Conservation (phyloP, 2,797 vertebrate species). For the Phylloscopus collybita region DNA sequence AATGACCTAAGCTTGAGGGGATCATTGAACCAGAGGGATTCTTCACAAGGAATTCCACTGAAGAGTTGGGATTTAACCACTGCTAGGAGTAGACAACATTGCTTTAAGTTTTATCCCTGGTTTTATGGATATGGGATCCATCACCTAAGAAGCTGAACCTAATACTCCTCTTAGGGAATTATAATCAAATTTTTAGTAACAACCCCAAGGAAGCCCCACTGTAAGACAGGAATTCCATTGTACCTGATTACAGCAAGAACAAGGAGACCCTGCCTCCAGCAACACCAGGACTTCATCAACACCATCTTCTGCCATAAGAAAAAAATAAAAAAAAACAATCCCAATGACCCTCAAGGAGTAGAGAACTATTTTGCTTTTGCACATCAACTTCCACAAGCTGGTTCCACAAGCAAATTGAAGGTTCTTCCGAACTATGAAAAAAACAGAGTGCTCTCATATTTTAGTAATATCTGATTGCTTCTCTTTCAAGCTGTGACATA, state of each 20-base stretch:
- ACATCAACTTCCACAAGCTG: not conserved
- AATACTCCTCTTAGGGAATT: not conserved
- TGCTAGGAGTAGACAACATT: not conserved
- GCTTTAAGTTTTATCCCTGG: not conserved
- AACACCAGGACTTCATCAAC: not conserved
- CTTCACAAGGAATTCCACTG: not conserved
- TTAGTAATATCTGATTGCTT: not conserved
- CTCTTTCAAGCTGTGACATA: slow-evolving; percentile 40
- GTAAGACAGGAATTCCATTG: not conserved
- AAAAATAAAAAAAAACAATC: not conserved
- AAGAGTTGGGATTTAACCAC: not conserved
- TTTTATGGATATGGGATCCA: not conserved
- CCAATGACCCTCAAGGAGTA: accelerated
- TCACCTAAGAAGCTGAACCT: not conserved
- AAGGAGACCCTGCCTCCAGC: not conserved
- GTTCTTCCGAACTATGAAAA: not conserved
- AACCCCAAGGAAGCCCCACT: not conserved
- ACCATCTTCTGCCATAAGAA: not conserved
- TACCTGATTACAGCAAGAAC: not conserved
- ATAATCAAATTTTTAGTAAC: not conserved
- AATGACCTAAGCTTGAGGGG: too few species aligned
- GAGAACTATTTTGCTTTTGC: not conserved
- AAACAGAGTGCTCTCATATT: not conserved
- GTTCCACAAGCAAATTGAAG: not conserved
- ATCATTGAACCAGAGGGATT: not conserved